Base-by-base conservation (phyloP, 1,140 invertebrate genomes). In the Hylyphantes graminicola region DNA sequence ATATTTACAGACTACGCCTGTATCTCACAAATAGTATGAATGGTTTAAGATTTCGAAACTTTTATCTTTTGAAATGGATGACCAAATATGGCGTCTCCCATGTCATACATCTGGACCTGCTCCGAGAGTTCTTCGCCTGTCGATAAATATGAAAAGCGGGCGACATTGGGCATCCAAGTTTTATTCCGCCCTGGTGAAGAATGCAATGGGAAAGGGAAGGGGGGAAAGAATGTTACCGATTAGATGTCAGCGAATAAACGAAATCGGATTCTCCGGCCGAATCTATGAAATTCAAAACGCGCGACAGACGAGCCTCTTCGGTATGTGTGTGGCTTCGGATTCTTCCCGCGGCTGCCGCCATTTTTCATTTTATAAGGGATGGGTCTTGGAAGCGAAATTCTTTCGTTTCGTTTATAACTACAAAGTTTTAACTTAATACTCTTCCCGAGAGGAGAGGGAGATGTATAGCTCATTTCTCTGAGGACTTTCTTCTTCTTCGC, bases 201-300 rank as follows among this genome's bases (percentile, higher is more conserved):
- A 70, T 70, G 67, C 54, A 51, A 70, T 48, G 15, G 48, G 35
- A 5, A 35, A 17, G 67, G 67, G 54, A 48, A 50, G n/a, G 13
- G 67, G 67, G 67, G 54, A 50, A 48, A 48, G 67, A 70, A 70
- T 70, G 72, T 74, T 57, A 74, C 72, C 72, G 72, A 74, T 74
- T 74, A 74, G 55, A 55, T 74, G 72, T 70, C 67, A 70, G 67
- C 13, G 67, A 70, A 70, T 70, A 51, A 53, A 54, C 48, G 67
- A 70, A 70, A 70, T 70, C 67, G 48, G 67, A 70, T 70, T 70
- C 67, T 50, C 67, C 35, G 67, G 50, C 17, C 67, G 51, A 70
- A 70, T 70, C 67, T 70, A 70, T 70, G 67, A 70, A 70, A 70
- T 70, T 70, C 54, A 70, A 70, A 70, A 70, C 67, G 51, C 67